Percentiles rank a stretch among this genome's conserved stretches.
These are phyloP conservation scores for Phrynosoma platyrhinos DNA, from an alignment of 2,113 vertebrate genomes.

Conservation along the genomic window DNA sequence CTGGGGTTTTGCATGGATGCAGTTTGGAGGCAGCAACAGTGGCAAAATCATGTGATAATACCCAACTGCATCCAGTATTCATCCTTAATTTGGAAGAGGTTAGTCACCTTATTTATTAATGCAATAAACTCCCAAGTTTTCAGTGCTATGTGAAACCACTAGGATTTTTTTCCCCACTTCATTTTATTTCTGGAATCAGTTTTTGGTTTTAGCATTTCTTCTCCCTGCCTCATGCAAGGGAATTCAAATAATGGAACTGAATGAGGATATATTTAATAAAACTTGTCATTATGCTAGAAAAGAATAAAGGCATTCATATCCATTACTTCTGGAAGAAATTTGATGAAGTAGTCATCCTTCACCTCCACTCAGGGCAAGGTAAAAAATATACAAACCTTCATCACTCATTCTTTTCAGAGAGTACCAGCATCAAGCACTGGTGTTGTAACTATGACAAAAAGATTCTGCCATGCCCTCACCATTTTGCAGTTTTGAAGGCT, in stretches of 20 bases:
- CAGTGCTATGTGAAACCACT: constrained; percentile 11
- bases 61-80: too few relatives aligned
- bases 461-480: constrained; percentile 5
- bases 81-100: too few relatives aligned
- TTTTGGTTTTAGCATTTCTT: constrained; percentile 36
- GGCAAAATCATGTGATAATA: too few relatives aligned
- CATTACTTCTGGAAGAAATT: constrained; percentile 35
- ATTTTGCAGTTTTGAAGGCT: constrained; percentile 9
- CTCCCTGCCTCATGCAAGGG: constrained; percentile 37
- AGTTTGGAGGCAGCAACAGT: too few relatives aligned
- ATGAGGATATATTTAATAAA: constrained; percentile 20
- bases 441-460: constrained; percentile 9
- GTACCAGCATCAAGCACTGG: constrained; percentile 1
- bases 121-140: too few relatives aligned
- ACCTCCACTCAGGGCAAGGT: constrained; percentile 3
- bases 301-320: not conserved
- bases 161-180: constrained; percentile 22
- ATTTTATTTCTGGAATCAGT: not conserved
- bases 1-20: too few relatives aligned
- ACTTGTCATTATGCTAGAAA: not conserved
- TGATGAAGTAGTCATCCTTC: not conserved
- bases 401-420: constrained; percentile 23
- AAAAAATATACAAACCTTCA: constrained; percentile 30
- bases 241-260: not conserved
- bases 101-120: too few relatives aligned